Base-by-base conservation (phyloP, 2,888 invertebrate species). In the Rosalia funebris region DNA sequence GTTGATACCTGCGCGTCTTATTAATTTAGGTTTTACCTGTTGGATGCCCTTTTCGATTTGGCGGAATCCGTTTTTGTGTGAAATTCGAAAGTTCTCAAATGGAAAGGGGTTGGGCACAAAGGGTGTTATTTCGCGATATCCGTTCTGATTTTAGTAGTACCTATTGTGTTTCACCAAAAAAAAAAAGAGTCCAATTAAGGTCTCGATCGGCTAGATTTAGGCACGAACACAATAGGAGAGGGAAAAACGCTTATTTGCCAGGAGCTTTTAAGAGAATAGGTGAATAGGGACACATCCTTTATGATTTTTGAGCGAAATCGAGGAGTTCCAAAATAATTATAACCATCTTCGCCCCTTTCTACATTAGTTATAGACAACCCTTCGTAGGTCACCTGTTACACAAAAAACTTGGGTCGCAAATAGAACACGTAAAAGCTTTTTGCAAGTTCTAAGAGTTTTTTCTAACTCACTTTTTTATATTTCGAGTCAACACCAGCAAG, bases 11-110 rank as follows among this genome's bases (percentile, higher is more conserved):
- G 63, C 48, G 36, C 20, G 10, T 46, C 19, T 53, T 57, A 60
- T 62, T 60, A 60, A 62, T 62, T 55, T 47, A 16, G 41, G 52
- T 64, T 68, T 63, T 71, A 71, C 71, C 71, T 71, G 71, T 64
- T 64, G 54, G 48, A 15, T 37, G 46, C 58, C 61, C 52, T 59
- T 60, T 57, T 55, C 37, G 12, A 31, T 53, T 46, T 57, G 47
- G 54, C 53, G 62, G 45, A 62, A 55, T 65, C 62, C 55, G 46
- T 63, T 60, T 63, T 71, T 63, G 60, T 63, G 65, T 53, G 66
- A 69, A 71, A 68, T 65, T 61, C 54, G 41, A 58, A 61, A 65
- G 62, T 57, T 56, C 39, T 48, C 39, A 25, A 44, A 20, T 25
- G 41, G 44, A 54, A 63, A 63, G 57, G 63, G 66, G 60, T 63